Conservation (phyloP, 2,888 invertebrate genomes). For the Amphimallon solstitiale region DNA sequence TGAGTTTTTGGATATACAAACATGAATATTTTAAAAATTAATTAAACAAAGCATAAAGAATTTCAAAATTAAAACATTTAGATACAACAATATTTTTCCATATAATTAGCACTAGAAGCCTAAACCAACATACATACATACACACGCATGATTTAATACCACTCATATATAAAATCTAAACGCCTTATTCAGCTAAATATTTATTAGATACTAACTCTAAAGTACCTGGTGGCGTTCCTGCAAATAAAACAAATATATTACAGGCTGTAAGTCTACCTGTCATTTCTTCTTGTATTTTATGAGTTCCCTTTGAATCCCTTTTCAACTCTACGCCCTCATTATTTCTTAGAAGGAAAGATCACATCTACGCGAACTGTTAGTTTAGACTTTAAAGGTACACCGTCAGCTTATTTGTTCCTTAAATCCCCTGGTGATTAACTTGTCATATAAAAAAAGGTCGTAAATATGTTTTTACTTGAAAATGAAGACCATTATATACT, state of each 20-base stretch:
- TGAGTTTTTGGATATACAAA: too few relatives aligned
- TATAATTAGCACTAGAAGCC: too few relatives aligned
- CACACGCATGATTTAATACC: too few relatives aligned
- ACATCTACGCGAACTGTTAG: not conserved
- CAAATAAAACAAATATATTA: conserved; percentile 29
- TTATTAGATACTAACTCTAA: conserved; percentile 10
- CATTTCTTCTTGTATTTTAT: conserved; percentile 24
- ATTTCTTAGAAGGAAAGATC: conserved; percentile 23
- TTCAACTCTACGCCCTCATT: conserved; percentile 11
- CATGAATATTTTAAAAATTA: too few relatives aligned
- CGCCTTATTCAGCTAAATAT: conserved; percentile 4
- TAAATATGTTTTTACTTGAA: too few relatives aligned
- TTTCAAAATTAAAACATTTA: too few relatives aligned
- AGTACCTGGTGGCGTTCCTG: not conserved
- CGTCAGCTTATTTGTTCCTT: conserved; percentile 12
- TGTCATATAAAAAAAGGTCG: conserved; percentile 1
- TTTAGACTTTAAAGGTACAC: not conserved
- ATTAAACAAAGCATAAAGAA: too few relatives aligned
- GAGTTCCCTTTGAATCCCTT: not conserved
- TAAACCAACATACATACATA: too few relatives aligned
- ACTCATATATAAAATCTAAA: not conserved
- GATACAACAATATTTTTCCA: too few relatives aligned
- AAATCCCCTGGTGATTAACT: conserved; percentile 9
- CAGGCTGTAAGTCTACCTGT: conserved; percentile 9
- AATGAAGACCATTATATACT: too few relatives aligned